phyloP scores from a whole-genome alignment of 2,888 invertebrate genomes.

The Hemaris fuciformis region DNA sequence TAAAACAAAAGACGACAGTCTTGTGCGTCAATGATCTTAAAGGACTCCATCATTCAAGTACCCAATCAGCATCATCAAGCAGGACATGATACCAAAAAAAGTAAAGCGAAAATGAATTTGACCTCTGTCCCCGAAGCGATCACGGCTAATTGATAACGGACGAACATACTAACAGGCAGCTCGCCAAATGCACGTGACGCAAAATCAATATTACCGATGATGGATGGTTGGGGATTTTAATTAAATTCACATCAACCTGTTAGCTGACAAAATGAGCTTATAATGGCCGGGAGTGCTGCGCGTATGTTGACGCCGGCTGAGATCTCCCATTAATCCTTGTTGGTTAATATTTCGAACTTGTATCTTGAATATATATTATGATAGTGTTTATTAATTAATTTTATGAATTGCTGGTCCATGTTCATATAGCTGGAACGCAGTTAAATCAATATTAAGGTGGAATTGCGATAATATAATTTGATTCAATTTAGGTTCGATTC shows the following conservation, averaged over 20 bases:
- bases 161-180: constrained; percentile 33
- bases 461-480: too few species aligned
- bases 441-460: too few species aligned
- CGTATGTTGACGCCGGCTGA: constrained; percentile 1
- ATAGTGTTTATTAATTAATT: neutral
- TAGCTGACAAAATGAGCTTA: constrained; percentile 73
- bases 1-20: neutral
- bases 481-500: too few species aligned
- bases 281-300: constrained; percentile 47
- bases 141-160: constrained; percentile 67
- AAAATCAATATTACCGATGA: constrained; percentile 75
- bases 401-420: too few species aligned
- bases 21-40: neutral
- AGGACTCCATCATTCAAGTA: neutral
- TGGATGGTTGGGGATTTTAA: constrained; percentile 76
- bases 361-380: too few species aligned
- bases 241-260: constrained; percentile 74
- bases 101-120: constrained; percentile 4
- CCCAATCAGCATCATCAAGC: neutral
- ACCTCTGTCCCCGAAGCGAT: neutral
- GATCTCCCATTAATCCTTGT: constrained; percentile 9
- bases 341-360: constrained; percentile 1
- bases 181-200: constrained; percentile 67
- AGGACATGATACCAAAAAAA: neutral
- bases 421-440: too few species aligned